Percentiles rank a stretch among this genome's conserved stretches.
These are phyloP conservation scores for Dynastes maya DNA, from an alignment of 2,888 invertebrate species.

Conservation along the genomic window DNA sequence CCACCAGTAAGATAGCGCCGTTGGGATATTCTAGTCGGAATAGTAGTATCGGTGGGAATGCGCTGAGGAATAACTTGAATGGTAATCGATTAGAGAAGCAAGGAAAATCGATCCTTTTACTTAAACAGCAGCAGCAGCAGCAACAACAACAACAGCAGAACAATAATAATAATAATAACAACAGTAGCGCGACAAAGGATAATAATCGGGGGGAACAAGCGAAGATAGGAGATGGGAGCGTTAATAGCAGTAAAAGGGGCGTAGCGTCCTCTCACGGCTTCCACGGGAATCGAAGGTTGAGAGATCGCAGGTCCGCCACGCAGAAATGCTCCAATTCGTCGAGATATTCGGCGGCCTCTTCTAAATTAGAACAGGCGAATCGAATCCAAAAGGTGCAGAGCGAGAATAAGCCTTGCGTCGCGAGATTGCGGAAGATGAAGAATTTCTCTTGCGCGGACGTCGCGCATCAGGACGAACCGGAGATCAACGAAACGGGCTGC, in stretches of 20 bases:
- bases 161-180: neutral
- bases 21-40: too few relatives aligned
- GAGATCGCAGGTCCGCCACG: neutral
- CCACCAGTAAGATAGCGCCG: neutral
- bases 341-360: neutral
- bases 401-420: neutral
- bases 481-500: constrained; percentile 18
- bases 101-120: neutral
- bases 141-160: neutral
- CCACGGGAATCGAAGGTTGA: neutral
- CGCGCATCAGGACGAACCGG: neutral
- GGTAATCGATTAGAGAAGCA: neutral
- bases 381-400: constrained; percentile 41
- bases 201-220: neutral
- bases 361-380: neutral
- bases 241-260: neutral
- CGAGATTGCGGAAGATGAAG: constrained; percentile 5
- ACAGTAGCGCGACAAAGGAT: neutral
- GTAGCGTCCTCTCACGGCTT: neutral
- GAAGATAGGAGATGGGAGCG: neutral
- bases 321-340: neutral
- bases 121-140: neutral
- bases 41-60: neutral
- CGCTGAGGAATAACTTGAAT: neutral
- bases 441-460: constrained; percentile 26